Evolutionary conservation across 2,797 vertebrate species (phyloP).

Genomic region (Chaetodon trifasciatus): DNA sequence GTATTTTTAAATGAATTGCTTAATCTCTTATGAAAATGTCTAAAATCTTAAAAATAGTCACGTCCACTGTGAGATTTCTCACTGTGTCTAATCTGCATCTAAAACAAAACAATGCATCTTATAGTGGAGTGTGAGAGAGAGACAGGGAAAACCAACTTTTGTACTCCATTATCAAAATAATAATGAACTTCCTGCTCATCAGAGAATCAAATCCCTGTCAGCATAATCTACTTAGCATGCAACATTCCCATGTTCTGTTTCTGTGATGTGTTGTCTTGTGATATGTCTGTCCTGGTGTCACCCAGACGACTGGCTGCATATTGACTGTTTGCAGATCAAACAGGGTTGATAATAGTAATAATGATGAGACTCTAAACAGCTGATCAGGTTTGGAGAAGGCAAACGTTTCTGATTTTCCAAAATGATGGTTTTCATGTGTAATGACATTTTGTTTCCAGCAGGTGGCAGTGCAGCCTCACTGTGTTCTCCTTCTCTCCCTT

Average conservation of each 20-base stretch:
- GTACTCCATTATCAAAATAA: not conserved
- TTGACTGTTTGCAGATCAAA: not conserved
- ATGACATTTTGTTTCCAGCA: slow-evolving; percentile 52
- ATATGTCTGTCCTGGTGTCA: not conserved
- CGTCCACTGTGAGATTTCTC: not conserved
- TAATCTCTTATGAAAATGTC: not conserved
- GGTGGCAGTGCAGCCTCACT: slow-evolving; percentile 55
- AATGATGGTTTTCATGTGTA: slow-evolving; percentile 27
- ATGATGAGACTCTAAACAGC: not conserved
- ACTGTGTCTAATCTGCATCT: not conserved
- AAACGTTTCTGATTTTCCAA: not conserved
- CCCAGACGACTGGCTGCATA: not conserved
- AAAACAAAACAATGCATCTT: not conserved
- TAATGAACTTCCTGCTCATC: not conserved
- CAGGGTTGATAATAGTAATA: too few relatives aligned
- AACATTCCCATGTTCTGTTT: not conserved
- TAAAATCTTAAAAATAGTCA: not conserved
- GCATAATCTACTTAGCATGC: too few relatives aligned
- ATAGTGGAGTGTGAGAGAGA: too few relatives aligned
- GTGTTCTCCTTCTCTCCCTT: not conserved
- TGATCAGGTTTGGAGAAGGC: not conserved
- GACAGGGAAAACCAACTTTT: too few relatives aligned
- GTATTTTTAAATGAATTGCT: not conserved
- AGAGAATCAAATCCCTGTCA: not conserved
- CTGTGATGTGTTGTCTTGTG: not conserved